Base-by-base conservation (phyloP, 2,888 invertebrate genomes). In the Coecobrya sp. region DNA sequence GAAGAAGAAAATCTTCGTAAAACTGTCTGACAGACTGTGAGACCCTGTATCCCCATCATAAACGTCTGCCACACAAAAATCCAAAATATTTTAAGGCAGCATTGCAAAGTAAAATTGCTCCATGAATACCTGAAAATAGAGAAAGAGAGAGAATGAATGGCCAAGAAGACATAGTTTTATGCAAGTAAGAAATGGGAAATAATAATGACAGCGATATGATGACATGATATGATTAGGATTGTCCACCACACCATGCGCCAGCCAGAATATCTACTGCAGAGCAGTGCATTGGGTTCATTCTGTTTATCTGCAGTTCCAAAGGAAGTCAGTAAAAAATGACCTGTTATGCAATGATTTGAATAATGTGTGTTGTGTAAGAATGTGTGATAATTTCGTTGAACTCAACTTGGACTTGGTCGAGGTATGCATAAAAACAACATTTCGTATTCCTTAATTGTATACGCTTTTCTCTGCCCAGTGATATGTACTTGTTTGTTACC, bases 351-450 rank as follows among this genome's bases (percentile, higher is more conserved):
- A 87, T 62, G 45, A 76, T 62, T 76, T 87, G 87, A 59, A 76
- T 59, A 87, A 86, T 62, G 62, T 87, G 86, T 59, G 49, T n/a
- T 49, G 27, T 68, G 36, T 4, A 86, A 86, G 73, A 73, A 76
- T 73, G 86, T 70, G 70, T 76, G 86, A 86, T 86, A 86, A 86
- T 86, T 73, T 86, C 55, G 52, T 86, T 86, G 59, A 42, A 70
- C 36, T 70, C 1, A 27, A 13, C 27, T 2, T 27, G 65, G 36
- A 70, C n/a, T 36, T 70, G 30, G 36, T 16, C 19, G 16, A 19
- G 59, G 19, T 2, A 59, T 59, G 27, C 25, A 65, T 19, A 22
- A 55, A 16, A 5, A 55, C 1, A 27, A 25, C 65, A 36, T 36
- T 70, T 55, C 19, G n/a, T 55, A 55, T 55, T 55, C 19, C 19